These are phyloP conservation scores for Portunus trituberculatus DNA, from an alignment of 1,140 invertebrate species.

Conservation along the genomic window DNA sequence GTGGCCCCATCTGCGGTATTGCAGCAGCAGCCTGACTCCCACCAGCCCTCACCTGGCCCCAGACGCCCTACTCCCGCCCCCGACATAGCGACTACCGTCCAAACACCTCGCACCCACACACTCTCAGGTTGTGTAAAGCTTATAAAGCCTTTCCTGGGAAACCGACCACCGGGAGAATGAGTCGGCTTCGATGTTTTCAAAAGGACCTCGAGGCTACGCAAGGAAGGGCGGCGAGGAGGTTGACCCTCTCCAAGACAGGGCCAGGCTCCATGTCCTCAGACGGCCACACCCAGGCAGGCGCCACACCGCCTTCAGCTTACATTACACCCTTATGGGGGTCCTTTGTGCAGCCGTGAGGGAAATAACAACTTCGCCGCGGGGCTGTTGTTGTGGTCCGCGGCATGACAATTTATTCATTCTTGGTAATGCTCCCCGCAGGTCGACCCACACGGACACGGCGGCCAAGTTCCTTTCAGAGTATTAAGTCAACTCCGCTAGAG, in stretches of 20 bases:
- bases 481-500: neutral
- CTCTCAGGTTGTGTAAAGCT: neutral
- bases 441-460: neutral
- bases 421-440: neutral
- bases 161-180: neutral
- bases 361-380: neutral
- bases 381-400: neutral
- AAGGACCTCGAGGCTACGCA: neutral
- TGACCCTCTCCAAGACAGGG: neutral
- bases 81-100: conserved; percentile 13
- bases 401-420: conserved; percentile 24
- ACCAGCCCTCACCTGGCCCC: conserved; percentile 17
- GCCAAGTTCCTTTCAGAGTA: neutral
- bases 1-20: conserved; percentile 46
- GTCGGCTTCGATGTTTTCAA: conserved; percentile 17
- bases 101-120: conserved; percentile 24
- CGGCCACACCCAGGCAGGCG: conserved; percentile 50
- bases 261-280: neutral
- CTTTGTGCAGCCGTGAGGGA: conserved; percentile 27
- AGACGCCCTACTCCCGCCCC: conserved; percentile 24
- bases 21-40: neutral
- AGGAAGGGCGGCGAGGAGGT: neutral
- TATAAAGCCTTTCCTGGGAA: conserved; percentile 13
- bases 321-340: conserved; percentile 40
- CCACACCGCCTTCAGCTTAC: conserved; percentile 29